Evolutionary conservation across 2,113 vertebrate species (phyloP).

Genomic region (Notothenia coriiceps): DNA sequence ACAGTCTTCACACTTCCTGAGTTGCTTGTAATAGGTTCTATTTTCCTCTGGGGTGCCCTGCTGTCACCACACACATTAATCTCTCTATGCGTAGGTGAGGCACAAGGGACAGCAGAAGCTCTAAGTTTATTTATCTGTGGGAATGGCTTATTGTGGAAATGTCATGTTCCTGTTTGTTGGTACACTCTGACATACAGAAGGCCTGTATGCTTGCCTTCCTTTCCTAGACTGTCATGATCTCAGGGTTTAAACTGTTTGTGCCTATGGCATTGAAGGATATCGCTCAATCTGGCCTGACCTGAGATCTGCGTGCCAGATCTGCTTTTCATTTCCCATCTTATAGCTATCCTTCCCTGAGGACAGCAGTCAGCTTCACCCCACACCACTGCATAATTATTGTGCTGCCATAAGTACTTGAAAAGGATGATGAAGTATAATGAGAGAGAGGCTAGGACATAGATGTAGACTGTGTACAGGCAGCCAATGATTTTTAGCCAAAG

Average conservation of each 20-base stretch:
- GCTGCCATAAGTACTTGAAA: slow-evolving; percentile 1
- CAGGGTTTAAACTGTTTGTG: not conserved
- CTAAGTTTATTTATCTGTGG: slow-evolving; percentile 21
- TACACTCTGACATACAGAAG: not conserved
- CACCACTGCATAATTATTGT: slow-evolving; percentile 22
- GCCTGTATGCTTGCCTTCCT: not conserved
- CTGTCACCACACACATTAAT: slow-evolving; percentile 36
- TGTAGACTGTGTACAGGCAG: not conserved
- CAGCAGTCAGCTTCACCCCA: not conserved
- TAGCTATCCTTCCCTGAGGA: slow-evolving; percentile 22
- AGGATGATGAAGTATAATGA: not conserved
- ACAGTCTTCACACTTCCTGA: slow-evolving; percentile 12
- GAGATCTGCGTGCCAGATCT: slow-evolving; percentile 9
- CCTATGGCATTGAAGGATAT: slow-evolving; percentile 6
- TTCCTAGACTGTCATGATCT: slow-evolving; percentile 2
- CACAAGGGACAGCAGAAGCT: not conserved
- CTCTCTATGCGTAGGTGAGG: slow-evolving; percentile 31
- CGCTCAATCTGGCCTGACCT: not conserved
- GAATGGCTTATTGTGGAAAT: slow-evolving; percentile 30
- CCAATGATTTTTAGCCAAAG: slow-evolving; percentile 11
- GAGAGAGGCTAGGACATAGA: not conserved
- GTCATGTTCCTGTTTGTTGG: slow-evolving; percentile 4
- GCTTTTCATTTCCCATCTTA: slow-evolving; percentile 44
- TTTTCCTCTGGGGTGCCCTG: slow-evolving; percentile 23
- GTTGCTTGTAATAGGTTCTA: slow-evolving; percentile 42